A percentile compares a stretch with the other conserved stretches of the same genome.
Conservation (phyloP, 2,888 invertebrate genomes). For the Heteropelma amictum region DNA sequence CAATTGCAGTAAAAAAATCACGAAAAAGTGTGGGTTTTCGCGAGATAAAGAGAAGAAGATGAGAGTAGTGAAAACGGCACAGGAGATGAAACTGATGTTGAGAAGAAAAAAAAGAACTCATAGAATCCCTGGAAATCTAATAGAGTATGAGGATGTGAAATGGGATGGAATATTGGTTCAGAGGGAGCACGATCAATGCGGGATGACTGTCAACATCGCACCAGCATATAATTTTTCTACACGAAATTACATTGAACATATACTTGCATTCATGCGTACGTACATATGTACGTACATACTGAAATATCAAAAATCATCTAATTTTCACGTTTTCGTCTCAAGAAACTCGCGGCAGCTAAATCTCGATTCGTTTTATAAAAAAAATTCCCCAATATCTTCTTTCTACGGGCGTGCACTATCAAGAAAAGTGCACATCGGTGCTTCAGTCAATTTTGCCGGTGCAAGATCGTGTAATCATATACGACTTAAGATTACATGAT, state of each 20-base stretch:
- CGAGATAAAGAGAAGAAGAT: constrained; percentile 38
- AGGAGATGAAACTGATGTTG: constrained; percentile 18
- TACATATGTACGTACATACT: not conserved
- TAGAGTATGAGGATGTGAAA: constrained; percentile 64
- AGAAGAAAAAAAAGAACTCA: constrained; percentile 53
- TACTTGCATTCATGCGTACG: constrained; percentile 4
- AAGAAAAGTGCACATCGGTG: constrained; percentile 25
- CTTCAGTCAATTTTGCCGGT: constrained; percentile 36
- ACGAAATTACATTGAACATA: not conserved
- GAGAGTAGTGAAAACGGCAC: constrained; percentile 14
- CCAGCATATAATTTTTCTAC: constrained; percentile 6
- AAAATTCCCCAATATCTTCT: constrained; percentile 20
- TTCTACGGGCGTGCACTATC: constrained; percentile 1
- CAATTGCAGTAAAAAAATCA: constrained; percentile 19
- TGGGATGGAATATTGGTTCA: constrained; percentile 71
- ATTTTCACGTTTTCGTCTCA: constrained; percentile 6
- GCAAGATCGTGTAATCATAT: not conserved
- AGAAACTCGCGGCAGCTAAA: constrained; percentile 28
- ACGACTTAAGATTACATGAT: constrained; percentile 6
- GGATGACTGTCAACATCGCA: constrained; percentile 32
- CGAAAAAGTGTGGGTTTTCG: constrained; percentile 1
- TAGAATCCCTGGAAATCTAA: constrained; percentile 72
- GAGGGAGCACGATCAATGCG: constrained; percentile 62
- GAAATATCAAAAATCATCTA: not conserved
- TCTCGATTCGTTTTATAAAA: not conserved